Conservation (phyloP, 2,888 invertebrate genomes). For the Abscondita cerata region DNA sequence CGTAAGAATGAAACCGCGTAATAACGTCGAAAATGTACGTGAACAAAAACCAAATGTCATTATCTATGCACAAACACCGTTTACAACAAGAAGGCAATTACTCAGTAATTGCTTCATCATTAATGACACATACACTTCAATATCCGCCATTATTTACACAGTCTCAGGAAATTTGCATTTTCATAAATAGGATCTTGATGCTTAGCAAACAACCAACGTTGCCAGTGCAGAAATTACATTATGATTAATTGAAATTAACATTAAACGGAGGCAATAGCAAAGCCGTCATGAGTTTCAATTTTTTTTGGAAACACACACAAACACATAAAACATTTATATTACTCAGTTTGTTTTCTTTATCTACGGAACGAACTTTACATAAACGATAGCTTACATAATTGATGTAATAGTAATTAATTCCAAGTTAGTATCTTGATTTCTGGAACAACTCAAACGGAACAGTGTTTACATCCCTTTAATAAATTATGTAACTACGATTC, state of each 20-base stretch:
- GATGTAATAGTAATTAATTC: conserved; percentile 13
- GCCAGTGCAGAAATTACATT: neutral
- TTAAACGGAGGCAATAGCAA: no score
- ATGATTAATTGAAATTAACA: neutral
- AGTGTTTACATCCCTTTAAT: conserved; percentile 17
- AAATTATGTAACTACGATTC: conserved; percentile 13
- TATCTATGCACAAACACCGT: no score
- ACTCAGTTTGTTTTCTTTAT: no score
- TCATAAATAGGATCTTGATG: conserved; percentile 12
- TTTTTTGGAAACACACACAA: no score
- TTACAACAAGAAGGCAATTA: no score
- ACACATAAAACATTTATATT: no score
- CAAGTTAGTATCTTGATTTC: conserved; percentile 12
- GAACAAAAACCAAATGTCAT: no score
- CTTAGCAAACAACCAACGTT: conserved; percentile 5
- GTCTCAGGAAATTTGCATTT: conserved; percentile 14
- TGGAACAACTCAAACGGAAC: conserved; percentile 11
- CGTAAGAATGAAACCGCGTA: neutral
- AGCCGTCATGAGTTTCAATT: no score
- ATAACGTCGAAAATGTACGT: neutral
- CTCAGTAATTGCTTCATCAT: no score
- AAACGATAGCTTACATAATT: conserved; percentile 2
- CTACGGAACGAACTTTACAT: no score
- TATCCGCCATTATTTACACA: conserved; percentile 15
- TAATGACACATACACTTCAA: neutral